phyloP scores from a whole-genome alignment of 2,113 vertebrate species.

The Brachyhypopomus occidentalis region DNA sequence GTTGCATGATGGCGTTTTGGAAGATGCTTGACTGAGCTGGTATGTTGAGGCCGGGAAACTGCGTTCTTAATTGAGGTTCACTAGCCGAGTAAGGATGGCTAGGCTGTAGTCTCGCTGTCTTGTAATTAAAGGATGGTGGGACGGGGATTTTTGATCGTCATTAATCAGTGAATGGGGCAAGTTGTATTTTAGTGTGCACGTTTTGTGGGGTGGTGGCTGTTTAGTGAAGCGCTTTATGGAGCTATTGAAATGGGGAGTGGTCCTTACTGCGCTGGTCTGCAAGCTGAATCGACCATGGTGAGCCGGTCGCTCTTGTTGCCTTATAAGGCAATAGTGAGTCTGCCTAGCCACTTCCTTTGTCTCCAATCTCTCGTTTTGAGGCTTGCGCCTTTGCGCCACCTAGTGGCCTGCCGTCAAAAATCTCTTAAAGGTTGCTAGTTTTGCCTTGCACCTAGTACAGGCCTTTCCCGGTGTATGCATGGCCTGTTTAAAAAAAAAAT shows the following conservation, averaged over 20 bases:
- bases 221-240: slow-evolving; percentile 40
- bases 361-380: slow-evolving; percentile 61
- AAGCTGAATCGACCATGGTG: slow-evolving; percentile 56
- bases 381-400: slow-evolving; percentile 74
- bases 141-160: no score
- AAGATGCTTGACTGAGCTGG: no score
- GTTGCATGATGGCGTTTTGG: no score
- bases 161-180: no score
- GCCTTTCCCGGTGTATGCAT: neutral
- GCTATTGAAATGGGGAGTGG: slow-evolving; percentile 51
- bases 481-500: neutral
- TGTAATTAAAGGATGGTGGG: no score
- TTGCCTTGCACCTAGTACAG: neutral
- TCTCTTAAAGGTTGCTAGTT: neutral
- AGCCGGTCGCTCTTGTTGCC: slow-evolving; percentile 78
- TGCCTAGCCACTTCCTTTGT: slow-evolving; percentile 82
- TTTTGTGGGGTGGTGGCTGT: neutral
- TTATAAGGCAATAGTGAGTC: slow-evolving; percentile 87
- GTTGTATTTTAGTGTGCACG: no score
- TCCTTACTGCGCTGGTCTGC: slow-evolving; percentile 53
- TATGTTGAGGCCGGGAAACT: no score
- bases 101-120: no score
- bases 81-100: no score
- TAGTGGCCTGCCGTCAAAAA: slow-evolving; percentile 42
- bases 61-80: no score